phyloP scores from a whole-genome alignment of 1,140 invertebrate genomes.

The Polypedilum vanderplanki region DNA sequence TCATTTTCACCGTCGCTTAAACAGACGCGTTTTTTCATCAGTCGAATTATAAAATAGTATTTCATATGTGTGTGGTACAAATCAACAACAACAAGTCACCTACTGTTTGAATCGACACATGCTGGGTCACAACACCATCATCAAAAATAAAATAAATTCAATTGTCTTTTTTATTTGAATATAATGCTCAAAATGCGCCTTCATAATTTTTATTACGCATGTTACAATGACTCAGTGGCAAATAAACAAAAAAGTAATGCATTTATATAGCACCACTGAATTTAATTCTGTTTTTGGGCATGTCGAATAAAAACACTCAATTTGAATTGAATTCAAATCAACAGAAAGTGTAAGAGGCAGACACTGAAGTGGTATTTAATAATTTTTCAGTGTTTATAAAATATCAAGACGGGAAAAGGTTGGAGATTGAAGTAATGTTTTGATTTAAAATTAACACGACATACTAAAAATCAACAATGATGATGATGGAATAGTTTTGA shows the following conservation, averaged over 20 bases:
- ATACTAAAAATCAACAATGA: constrained; percentile 19
- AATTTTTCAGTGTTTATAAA: no score
- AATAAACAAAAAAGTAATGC: background rate
- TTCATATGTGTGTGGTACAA: background rate
- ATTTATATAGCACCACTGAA: no score
- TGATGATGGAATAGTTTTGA: background rate
- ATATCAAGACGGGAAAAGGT: background rate
- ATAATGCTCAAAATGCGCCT: constrained; percentile 4
- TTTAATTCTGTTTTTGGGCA: no score
- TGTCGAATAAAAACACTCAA: background rate
- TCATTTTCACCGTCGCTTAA: constrained; percentile 8
- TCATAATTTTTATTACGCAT: constrained; percentile 8
- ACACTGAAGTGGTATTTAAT: no score
- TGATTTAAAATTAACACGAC: constrained; percentile 13
- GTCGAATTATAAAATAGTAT: background rate
- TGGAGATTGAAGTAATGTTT: background rate
- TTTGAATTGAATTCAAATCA: no score
- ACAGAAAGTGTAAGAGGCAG: no score
- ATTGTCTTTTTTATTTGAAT: constrained; percentile 8
- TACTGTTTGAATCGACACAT: constrained; percentile 17
- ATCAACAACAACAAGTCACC: constrained; percentile 4
- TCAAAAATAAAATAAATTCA: background rate
- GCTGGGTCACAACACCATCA: constrained; percentile 6
- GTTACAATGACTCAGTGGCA: constrained; percentile 11
- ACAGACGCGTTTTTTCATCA: background rate